Percentiles rank a stretch among this genome's conserved stretches.
These are phyloP conservation scores for Melanotaenia pygmaea DNA, from an alignment of 2,797 vertebrate species.

Conservation along the genomic window DNA sequence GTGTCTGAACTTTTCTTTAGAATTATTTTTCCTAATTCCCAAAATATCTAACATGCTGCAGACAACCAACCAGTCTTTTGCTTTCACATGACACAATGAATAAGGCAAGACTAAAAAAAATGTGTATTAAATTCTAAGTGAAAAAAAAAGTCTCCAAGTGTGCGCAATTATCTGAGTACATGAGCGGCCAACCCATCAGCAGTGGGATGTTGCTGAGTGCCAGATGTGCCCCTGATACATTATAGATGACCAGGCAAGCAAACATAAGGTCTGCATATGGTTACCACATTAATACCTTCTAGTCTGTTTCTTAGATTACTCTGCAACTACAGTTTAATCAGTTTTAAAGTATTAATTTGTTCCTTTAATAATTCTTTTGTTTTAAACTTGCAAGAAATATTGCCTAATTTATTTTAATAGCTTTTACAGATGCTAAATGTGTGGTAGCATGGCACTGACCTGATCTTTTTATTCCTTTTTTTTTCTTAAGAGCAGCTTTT, in stretches of 20 bases:
- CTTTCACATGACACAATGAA: constrained; percentile 25
- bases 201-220: constrained; percentile 39
- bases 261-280: constrained; percentile 46
- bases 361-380: constrained; percentile 12
- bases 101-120: constrained; percentile 7
- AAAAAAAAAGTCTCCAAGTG: constrained; percentile 19
- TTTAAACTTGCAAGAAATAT: not conserved
- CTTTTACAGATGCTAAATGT: not conserved
- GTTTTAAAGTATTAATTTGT: constrained; percentile 5
- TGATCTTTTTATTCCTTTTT: not conserved
- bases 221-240: constrained; percentile 76
- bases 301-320: constrained; percentile 17
- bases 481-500: not conserved
- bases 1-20: not conserved
- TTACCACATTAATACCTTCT: constrained; percentile 34
- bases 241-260: constrained; percentile 66
- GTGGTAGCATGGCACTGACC: not conserved
- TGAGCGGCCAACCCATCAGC: constrained; percentile 51
- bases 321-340: constrained; percentile 2
- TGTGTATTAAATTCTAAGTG: constrained; percentile 4
- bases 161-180: constrained; percentile 29
- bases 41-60: constrained; percentile 2
- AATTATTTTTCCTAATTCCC: not conserved
- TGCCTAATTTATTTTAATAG: not conserved
- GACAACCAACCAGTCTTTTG: constrained; percentile 23